Evolutionary conservation across 1,140 invertebrate genomes (phyloP).

Genomic region (Leptopilina boulardi): DNA sequence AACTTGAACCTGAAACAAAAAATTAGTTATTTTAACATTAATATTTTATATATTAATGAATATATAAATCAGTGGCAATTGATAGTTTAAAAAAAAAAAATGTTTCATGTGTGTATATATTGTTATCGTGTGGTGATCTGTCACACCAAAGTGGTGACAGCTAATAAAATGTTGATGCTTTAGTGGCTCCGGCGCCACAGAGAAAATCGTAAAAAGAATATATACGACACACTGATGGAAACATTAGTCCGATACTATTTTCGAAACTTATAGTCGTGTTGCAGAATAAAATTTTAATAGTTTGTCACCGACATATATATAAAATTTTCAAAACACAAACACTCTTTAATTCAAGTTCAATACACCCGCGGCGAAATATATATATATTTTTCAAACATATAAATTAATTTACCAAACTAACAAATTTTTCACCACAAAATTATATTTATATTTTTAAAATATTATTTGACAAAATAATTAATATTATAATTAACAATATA

Average conservation of each 20-base stretch:
- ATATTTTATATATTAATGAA: not conserved
- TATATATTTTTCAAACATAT: not conserved
- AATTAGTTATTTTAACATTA: not conserved
- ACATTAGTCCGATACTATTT: constrained; percentile 24
- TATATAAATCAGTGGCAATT: not conserved
- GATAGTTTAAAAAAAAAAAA: not conserved
- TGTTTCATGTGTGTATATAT: not conserved
- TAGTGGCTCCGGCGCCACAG: constrained; percentile 24
- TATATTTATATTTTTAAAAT: no score
- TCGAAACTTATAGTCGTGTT: constrained; percentile 19
- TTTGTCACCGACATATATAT: not conserved
- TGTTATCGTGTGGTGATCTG: constrained; percentile 21
- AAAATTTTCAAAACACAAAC: not conserved
- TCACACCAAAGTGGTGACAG: constrained; percentile 22
- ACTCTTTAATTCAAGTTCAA: not conserved
- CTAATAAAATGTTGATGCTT: constrained; percentile 30
- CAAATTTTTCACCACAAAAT: no score
- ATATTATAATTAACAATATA: no score
- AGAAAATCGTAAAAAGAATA: constrained; percentile 33
- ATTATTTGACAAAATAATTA: no score
- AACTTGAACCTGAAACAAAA: not conserved
- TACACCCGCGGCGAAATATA: not conserved
- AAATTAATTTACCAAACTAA: no score
- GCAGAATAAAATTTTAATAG: constrained; percentile 20
- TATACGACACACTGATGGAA: constrained; percentile 32